These are phyloP conservation scores for Drosophila pegasa DNA, from an alignment of 2,888 invertebrate species.

Conservation along the genomic window DNA sequence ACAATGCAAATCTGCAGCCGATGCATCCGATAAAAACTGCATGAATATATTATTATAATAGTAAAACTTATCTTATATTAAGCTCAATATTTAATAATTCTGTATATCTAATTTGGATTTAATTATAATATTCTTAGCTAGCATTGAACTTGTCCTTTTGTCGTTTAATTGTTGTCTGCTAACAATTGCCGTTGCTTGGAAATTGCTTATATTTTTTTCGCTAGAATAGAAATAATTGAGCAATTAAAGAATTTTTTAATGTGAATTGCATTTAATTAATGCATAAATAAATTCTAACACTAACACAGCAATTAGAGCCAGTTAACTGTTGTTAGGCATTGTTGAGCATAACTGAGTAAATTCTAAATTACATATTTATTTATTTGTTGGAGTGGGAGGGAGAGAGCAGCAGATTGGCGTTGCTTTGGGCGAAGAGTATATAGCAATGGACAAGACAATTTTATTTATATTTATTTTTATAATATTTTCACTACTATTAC, in stretches of 20 bases:
- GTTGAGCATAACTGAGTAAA: slow-evolving; percentile 9
- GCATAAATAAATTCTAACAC: slow-evolving; percentile 2
- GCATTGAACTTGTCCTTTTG: slow-evolving; percentile 40
- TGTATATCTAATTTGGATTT: not conserved
- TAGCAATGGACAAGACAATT: no score
- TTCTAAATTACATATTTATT: not conserved
- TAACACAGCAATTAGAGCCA: slow-evolving; percentile 8
- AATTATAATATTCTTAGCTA: slow-evolving; percentile 3
- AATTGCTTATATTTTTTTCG: slow-evolving; percentile 18
- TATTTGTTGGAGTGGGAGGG: not conserved
- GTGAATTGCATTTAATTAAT: slow-evolving; percentile 4
- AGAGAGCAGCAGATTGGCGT: no score
- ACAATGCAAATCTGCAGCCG: slow-evolving; percentile 39
- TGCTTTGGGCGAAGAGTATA: not conserved
- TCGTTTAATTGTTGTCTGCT: slow-evolving; percentile 1
- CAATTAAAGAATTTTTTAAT: slow-evolving; percentile 24
- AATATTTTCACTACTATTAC: no score
- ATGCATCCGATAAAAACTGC: slow-evolving; percentile 26
- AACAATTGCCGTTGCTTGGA: slow-evolving; percentile 42
- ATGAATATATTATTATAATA: slow-evolving; percentile 9
- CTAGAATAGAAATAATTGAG: slow-evolving; percentile 42
- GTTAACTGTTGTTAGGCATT: slow-evolving; percentile 10
- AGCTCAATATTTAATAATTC: no score
- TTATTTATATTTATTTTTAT: no score
- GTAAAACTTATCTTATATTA: not conserved